Percentiles rank a stretch among this genome's conserved stretches.
These are phyloP conservation scores for Rattus rattus DNA, from an alignment of 2,113 vertebrate species.

Conservation along the genomic window DNA sequence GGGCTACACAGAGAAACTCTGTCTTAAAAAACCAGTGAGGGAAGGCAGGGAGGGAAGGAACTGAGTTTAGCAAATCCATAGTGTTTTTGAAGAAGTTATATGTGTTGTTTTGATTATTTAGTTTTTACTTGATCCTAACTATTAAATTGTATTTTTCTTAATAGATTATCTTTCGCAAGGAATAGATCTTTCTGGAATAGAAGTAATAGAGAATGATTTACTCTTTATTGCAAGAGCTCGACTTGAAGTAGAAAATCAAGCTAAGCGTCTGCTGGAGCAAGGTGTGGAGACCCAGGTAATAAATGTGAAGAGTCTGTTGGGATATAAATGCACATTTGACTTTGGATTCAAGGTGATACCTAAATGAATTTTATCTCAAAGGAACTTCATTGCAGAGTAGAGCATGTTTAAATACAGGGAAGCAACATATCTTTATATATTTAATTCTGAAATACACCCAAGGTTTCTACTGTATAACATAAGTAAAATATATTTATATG, in stretches of 20 bases:
- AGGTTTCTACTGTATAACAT: conserved; percentile 36
- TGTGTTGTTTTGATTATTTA: conserved; percentile 20
- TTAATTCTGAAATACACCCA: conserved; percentile 38
- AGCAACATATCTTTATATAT: conserved; percentile 2
- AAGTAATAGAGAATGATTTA: conserved; percentile 97
- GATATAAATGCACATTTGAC: conserved; percentile 4
- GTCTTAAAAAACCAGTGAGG: neutral
- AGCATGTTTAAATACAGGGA: neutral
- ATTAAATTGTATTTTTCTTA: conserved; percentile 70
- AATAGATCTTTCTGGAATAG: conserved; percentile 96
- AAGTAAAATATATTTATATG: conserved; percentile 23
- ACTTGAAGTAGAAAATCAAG: conserved; percentile 98
- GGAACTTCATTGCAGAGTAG: neutral
- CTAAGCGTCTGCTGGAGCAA: conserved; percentile 96
- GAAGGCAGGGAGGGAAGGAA: too few species aligned
- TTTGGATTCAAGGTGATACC: conserved; percentile 6
- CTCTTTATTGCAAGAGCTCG: conserved; percentile 97
- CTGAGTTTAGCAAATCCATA: conserved; percentile 1
- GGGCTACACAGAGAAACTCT: neutral
- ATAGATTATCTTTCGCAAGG: conserved; percentile 98
- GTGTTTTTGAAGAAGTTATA: conserved; percentile 17
- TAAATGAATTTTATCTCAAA: conserved; percentile 6
- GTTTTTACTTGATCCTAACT: conserved; percentile 24
- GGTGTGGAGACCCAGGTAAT: conserved; percentile 98
- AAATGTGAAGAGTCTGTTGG: conserved; percentile 16